Evolutionary conservation across 2,797 vertebrate species (phyloP), one percentile per base, ranked within the genome.

Genomic region (Linurgus olivaceus): DNA sequence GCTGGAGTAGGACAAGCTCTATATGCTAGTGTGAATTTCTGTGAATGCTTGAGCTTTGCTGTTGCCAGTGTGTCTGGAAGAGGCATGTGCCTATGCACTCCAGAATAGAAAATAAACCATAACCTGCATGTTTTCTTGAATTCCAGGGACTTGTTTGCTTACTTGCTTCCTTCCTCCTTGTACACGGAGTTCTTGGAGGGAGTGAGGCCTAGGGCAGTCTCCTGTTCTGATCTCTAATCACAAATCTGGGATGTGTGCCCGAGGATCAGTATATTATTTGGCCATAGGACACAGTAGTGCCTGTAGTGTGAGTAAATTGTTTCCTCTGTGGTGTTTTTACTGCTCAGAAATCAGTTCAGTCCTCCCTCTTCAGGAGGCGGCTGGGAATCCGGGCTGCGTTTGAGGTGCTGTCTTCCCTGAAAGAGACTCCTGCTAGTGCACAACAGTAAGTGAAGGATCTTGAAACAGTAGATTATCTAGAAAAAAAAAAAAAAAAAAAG

Each of bases 301-400:
- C 5, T 16, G 50, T 71, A 65, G 10, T 70, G 28, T 62, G 51
- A 94, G 17, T 88, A 82, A 85, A 42, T 72, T 67, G 38, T 87
- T 55, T 92, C 38, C 61, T 72, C 45, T 80, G 31, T 85, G 86
- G 11, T 96, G 40, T 92, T 80, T 93, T 92, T 70, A 5, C 55
- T 81, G 29, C 96, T 50, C 93, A 99, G 99, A 98, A 99, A 97
- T 99, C 99, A 0, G 97, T 99, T 35, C 99, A 99, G 96, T 98
- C 99, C 1, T 99, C 99, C 2, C 98, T 99, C 93, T 98, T 99
- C 70, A 98, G 99, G 94, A 98, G 99, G 54, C 97, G 98, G 20
- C 96, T 99, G 82, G 99, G 99, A 28, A 98, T 98, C 91, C 97
- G 99, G 59, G 99, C 99, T 19, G 99, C 99, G 1, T 99, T 99